These are phyloP conservation scores for Gymnobelideus leadbeateri DNA, from an alignment of 2,113 vertebrate genomes.

Conservation along the genomic window DNA sequence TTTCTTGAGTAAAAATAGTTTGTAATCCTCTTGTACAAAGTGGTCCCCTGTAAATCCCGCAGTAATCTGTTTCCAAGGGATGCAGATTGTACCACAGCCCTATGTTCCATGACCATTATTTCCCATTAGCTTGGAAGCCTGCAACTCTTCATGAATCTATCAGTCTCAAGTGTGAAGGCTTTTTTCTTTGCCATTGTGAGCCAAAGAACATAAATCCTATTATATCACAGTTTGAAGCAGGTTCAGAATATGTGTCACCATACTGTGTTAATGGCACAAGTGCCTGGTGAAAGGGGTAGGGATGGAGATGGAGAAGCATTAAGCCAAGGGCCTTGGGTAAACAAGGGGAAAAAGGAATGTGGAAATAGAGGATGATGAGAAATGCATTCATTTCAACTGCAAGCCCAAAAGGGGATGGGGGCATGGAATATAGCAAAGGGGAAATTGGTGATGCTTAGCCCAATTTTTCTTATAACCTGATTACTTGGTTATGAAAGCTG, in stretches of 20 bases:
- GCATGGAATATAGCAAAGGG: background rate
- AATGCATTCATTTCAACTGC: slow-evolving; percentile 16
- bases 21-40: slow-evolving; percentile 46
- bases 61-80: slow-evolving; percentile 55
- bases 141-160: slow-evolving; percentile 56
- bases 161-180: slow-evolving; percentile 65
- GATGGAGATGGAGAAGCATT: slow-evolving; percentile 59
- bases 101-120: slow-evolving; percentile 59
- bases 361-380: slow-evolving; percentile 55
- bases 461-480: slow-evolving; percentile 37
- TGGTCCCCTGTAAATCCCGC: slow-evolving; percentile 29
- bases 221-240: slow-evolving; percentile 64
- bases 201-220: slow-evolving; percentile 62
- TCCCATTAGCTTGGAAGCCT: slow-evolving; percentile 43
- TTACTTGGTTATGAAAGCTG: slow-evolving; percentile 54
- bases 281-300: slow-evolving; percentile 14
- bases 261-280: slow-evolving; percentile 65
- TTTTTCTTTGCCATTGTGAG: slow-evolving; percentile 61
- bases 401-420: background rate
- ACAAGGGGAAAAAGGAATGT: slow-evolving; percentile 57
- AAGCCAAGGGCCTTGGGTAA: slow-evolving; percentile 57
- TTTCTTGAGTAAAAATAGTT: slow-evolving; percentile 56
- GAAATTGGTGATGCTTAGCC: background rate
- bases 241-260: slow-evolving; percentile 50
- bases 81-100: slow-evolving; percentile 42